phyloP scores from a whole-genome alignment of 2,797 vertebrate genomes.

The Hydrophis major region DNA sequence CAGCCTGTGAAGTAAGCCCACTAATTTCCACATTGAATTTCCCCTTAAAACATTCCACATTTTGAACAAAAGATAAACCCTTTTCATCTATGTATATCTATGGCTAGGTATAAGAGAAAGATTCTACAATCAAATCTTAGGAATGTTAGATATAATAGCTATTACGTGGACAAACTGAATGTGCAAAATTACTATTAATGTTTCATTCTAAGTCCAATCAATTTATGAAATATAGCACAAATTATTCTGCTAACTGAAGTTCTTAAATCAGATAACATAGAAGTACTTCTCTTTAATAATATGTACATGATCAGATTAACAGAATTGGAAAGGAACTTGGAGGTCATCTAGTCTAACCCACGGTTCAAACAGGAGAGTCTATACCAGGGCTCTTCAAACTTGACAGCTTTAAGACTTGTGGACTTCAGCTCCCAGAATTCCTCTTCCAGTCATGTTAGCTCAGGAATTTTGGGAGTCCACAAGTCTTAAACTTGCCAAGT shows the following conservation, averaged over 20 bases:
- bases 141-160: neutral
- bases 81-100: neutral
- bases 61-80: neutral
- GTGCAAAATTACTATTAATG: neutral
- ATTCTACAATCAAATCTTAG: neutral
- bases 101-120: neutral
- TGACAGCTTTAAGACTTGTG: too few species aligned
- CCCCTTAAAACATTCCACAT: neutral
- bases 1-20: neutral
- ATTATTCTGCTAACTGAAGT: neutral
- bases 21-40: neutral
- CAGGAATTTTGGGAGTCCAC: too few species aligned
- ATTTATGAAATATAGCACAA: neutral
- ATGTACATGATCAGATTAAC: neutral
- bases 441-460: too few species aligned
- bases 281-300: neutral
- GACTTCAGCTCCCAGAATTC: too few species aligned
- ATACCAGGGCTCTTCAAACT: too few species aligned
- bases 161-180: neutral
- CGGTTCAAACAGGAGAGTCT: neutral
- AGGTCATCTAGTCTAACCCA: neutral
- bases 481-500: too few species aligned
- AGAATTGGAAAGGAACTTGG: neutral
- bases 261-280: neutral
- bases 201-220: neutral